Base-by-base conservation (phyloP, 1,140 invertebrate genomes). In the Acromyrmex echinatior region DNA sequence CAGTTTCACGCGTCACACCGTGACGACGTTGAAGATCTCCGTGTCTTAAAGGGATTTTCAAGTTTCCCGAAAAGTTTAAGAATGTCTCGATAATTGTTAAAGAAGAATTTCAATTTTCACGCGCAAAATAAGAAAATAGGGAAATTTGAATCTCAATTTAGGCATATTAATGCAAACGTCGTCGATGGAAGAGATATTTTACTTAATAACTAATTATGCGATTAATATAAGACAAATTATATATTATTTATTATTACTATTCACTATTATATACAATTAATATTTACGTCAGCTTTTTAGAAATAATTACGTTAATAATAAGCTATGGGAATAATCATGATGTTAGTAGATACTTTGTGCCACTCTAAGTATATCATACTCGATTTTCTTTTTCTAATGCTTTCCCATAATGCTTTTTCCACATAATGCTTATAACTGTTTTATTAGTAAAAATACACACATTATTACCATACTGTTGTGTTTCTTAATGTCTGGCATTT, bases 1-100 rank as follows among this genome's bases (percentile, higher is more conserved):
- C 68, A 39, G 56, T 18, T 62, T 82, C 80, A 16, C 56, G 56
- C 39, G 25, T 84, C 63, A 56, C n/a, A 68, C 12, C 25, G 45
- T 28, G 39, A 3, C 35, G 80, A 76, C 80, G 28, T 84, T 56
- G 70, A 45, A 76, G 25, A 49, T 49, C 14, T 45, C 56, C 35
- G 70, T 35, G 56, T 51, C 80, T 62, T 16, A 31, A 56, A 21
- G 21, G 25, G 25, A 45, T 45, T 74, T 39, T 56, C 28, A n/a
- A 14, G 28, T 35, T 76, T 35, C n/a, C 35, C 6, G 12, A 18
- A 25, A 62, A 60, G 56, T 31, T 76, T 18, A 9, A 16, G 14
- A 35, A 62, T 16, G 25, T 25, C 9, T 16, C 53, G 39, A 49
- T 14, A 74, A 70, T 62, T 60, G 12, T 35, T 28, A 10, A 21